Evolutionary conservation across 1,140 invertebrate genomes (phyloP).

Genomic region (Acromyrmex heyeri): DNA sequence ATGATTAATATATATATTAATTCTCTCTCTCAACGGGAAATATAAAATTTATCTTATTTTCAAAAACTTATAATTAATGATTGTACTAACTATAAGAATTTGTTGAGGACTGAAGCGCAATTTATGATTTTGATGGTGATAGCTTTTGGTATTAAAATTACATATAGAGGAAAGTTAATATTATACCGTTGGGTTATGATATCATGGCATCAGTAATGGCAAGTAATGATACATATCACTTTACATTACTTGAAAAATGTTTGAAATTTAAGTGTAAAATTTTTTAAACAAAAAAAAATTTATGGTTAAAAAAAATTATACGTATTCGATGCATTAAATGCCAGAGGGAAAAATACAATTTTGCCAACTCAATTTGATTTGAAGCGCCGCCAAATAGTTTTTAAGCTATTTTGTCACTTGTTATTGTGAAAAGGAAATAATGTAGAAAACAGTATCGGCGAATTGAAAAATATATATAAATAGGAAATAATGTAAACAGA

Average conservation of each 20-base stretch:
- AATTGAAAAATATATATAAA: neutral
- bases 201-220: neutral
- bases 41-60: neutral
- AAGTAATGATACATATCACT: neutral
- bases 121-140: slow-evolving; percentile 5
- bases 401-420: slow-evolving; percentile 22
- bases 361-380: slow-evolving; percentile 26
- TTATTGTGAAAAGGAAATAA: neutral
- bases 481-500: neutral
- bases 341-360: slow-evolving; percentile 11
- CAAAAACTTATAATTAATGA: neutral
- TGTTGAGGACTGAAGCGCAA: neutral
- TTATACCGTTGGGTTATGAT: neutral
- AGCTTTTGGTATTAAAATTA: neutral
- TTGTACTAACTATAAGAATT: neutral
- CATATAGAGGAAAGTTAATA: neutral
- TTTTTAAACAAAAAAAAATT: slow-evolving; percentile 2
- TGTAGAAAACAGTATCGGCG: neutral
- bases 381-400: slow-evolving; percentile 31
- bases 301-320: slow-evolving; percentile 4
- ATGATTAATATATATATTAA: neutral
- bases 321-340: slow-evolving; percentile 16
- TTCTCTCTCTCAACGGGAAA: neutral
- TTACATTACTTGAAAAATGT: neutral
- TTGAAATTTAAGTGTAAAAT: slow-evolving; percentile 1